Percentiles rank a stretch among this genome's conserved stretches.
phyloP scores from a whole-genome alignment of 2,888 invertebrate species.

The Dryomyza anilis region DNA sequence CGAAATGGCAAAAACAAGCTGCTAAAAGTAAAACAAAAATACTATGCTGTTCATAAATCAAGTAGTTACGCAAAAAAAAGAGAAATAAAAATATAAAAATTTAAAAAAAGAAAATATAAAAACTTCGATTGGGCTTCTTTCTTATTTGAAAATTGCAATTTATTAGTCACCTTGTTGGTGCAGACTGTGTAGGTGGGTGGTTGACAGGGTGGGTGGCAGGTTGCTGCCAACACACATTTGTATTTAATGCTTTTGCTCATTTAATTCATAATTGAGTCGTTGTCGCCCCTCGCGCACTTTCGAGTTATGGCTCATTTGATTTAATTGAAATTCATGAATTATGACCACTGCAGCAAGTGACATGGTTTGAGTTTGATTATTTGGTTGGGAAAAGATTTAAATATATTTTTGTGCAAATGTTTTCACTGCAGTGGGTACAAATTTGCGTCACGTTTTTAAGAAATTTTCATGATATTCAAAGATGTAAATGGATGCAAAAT shows the following conservation, averaged over 20 bases:
- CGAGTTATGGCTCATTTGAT: slow-evolving; percentile 12
- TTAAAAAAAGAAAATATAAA: too few species aligned
- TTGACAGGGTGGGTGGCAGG: too few species aligned
- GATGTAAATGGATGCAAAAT: background rate
- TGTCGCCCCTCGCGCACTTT: background rate
- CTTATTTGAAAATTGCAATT: slow-evolving; percentile 20
- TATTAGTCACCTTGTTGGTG: slow-evolving; percentile 2
- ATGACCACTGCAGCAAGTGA: slow-evolving; percentile 46
- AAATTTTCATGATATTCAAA: background rate
- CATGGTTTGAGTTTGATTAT: background rate
- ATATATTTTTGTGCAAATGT: background rate
- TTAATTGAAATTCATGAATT: slow-evolving; percentile 40
- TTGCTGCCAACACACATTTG: background rate
- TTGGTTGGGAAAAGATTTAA: too few species aligned
- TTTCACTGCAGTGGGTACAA: background rate
- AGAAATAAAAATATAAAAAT: too few species aligned
- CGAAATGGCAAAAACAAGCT: background rate
- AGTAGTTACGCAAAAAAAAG: too few species aligned
- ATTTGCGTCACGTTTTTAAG: background rate
- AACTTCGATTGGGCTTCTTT: background rate
- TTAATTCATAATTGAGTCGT: slow-evolving; percentile 22
- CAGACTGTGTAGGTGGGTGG: too few species aligned
- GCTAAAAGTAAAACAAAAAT: background rate
- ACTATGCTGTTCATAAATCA: slow-evolving; percentile 12
- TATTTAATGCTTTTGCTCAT: slow-evolving; percentile 15